These are phyloP conservation scores for Anarrhichthys ocellatus DNA, from an alignment of 2,113 vertebrate species.

Conservation along the genomic window DNA sequence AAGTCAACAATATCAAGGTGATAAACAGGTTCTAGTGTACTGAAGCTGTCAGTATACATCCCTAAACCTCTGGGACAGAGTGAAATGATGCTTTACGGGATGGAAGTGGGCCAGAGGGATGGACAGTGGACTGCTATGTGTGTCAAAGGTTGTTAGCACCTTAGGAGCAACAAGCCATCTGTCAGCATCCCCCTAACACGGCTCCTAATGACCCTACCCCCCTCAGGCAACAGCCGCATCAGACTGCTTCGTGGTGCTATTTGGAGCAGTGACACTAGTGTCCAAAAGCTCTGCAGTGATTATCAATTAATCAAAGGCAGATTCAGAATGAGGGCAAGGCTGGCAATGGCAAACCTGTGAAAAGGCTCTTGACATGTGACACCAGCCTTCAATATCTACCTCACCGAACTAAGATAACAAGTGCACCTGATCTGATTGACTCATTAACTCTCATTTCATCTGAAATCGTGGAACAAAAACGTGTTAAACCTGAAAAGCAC, in stretches of 20 bases:
- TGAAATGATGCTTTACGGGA: constrained; percentile 67
- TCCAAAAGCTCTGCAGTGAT: constrained; percentile 63
- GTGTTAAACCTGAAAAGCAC: constrained; percentile 28
- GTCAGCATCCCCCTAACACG: constrained; percentile 80
- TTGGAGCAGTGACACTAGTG: constrained; percentile 62
- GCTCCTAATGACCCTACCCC: constrained; percentile 75
- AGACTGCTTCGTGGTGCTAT: constrained; percentile 61
- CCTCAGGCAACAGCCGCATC: constrained; percentile 65
- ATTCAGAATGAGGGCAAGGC: constrained; percentile 45
- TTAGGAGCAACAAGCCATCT: constrained; percentile 82
- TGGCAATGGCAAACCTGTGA: constrained; percentile 31
- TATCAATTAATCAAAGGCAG: constrained; percentile 72
- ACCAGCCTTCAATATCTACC: constrained; percentile 21
- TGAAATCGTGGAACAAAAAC: constrained; percentile 9
- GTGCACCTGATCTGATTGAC: constrained; percentile 27
- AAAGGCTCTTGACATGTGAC: constrained; percentile 35
- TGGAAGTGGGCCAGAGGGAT: constrained; percentile 55
- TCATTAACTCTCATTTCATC: constrained; percentile 15
- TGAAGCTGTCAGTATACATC: constrained; percentile 47
- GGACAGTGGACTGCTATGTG: constrained; percentile 73
- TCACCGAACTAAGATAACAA: constrained; percentile 21
- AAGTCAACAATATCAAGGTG: constrained; percentile 48
- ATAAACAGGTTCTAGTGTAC: constrained; percentile 47
- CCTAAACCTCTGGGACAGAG: constrained; percentile 57
- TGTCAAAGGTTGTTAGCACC: constrained; percentile 85